phyloP scores from a whole-genome alignment of 2,888 invertebrate genomes.

The Agriopis aurantiaria region DNA sequence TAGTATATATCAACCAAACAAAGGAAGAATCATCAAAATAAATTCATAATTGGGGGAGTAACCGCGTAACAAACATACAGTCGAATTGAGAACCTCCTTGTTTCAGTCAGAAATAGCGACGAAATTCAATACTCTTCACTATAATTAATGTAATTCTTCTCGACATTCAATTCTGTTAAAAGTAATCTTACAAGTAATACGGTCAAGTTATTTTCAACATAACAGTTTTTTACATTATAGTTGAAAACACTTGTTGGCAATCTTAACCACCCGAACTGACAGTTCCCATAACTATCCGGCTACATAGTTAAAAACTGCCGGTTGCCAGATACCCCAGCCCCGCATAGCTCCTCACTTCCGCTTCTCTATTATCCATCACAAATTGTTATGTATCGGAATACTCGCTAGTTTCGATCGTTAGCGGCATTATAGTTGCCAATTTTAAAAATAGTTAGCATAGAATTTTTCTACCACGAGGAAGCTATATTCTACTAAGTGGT shows the following conservation, averaged over 20 bases:
- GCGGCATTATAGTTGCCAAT: slow-evolving; percentile 31
- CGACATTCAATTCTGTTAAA: no score
- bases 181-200: no score
- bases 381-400: slow-evolving; percentile 38
- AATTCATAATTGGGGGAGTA: no score
- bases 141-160: no score
- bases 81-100: no score
- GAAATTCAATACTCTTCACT: no score
- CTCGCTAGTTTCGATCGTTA: slow-evolving; percentile 42
- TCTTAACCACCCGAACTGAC: neutral
- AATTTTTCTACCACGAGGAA: neutral
- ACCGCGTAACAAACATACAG: no score
- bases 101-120: no score
- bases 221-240: neutral
- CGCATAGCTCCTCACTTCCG: slow-evolving; percentile 11
- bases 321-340: slow-evolving; percentile 13
- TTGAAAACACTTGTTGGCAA: neutral
- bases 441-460: slow-evolving; percentile 6
- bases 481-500: neutral
- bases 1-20: no score
- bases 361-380: slow-evolving; percentile 25
- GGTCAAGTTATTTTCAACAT: neutral
- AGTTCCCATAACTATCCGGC: slow-evolving; percentile 4
- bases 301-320: slow-evolving; percentile 5
- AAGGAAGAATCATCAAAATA: no score